Conservation (phyloP, 1,140 invertebrate species). For the Delia radicum region DNA sequence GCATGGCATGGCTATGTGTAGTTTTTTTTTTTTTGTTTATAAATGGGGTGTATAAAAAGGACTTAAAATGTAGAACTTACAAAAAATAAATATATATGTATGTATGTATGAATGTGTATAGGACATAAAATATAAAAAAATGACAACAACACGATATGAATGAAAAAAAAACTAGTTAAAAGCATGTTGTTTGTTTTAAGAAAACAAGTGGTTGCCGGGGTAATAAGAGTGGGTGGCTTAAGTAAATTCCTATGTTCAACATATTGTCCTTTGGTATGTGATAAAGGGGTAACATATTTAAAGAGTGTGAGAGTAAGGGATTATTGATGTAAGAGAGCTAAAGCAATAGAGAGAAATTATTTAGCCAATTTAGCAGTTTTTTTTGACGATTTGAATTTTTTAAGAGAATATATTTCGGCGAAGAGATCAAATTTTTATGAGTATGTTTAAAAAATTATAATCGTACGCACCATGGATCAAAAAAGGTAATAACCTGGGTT, state of each 20-base stretch:
- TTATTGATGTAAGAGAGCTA: background rate
- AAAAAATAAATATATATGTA: background rate
- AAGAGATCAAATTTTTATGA: background rate
- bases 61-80: background rate
- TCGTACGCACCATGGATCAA: too few relatives aligned
- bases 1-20: background rate
- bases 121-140: background rate
- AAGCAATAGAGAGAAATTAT: background rate
- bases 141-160: background rate
- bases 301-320: background rate
- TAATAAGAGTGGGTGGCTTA: conserved; percentile 27
- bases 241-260: conserved; percentile 10
- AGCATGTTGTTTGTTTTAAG: conserved; percentile 46
- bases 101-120: background rate
- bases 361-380: too few relatives aligned
- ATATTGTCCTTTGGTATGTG: background rate
- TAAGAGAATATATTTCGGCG: too few relatives aligned
- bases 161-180: background rate
- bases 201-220: conserved; percentile 56
- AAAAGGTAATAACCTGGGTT: too few relatives aligned
- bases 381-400: too few relatives aligned
- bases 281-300: background rate
- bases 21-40: background rate
- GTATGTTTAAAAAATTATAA: too few relatives aligned
- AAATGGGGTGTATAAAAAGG: conserved; percentile 9